Evolutionary conservation across 2,888 invertebrate genomes (phyloP), one percentile per base, ranked within the genome.

Genomic region (Biston stratarius): DNA sequence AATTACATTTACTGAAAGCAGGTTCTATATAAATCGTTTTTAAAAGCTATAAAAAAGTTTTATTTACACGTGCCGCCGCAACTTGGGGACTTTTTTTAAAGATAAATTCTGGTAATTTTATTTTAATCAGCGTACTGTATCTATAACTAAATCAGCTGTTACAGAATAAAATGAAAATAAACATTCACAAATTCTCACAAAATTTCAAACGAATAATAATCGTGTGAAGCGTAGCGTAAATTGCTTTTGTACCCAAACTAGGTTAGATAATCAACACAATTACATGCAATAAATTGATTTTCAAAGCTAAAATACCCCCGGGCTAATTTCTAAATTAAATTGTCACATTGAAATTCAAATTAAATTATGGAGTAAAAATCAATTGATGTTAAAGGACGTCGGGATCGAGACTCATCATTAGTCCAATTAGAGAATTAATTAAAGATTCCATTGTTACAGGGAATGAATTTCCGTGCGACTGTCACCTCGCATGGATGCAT

Each of bases 381-480:
- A 82, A 84, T 82, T 78, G 78, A 69, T 70, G 71, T 68, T 61
- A 74, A 74, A 69, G 77, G 71, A 70, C 72, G 61, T 55, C 55
- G 60, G 65, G 72, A 73, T 76, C 72, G 72, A 64, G 76, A 71
- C 70, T 77, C 67, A 71, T 79, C 70, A 81, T 81, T 83, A 78
- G 75, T 80, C 71, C 75, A 85, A 85, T 85, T 81, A 83, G 72
- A 59, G 64, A 74, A 79, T 82, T 84, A 84, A 84, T 84, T 80
- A 82, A 83, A 71, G 66, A 71, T 70, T 79, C 77, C 70, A 84
- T 92, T 90, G 88, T 95, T 95, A 61, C 96, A 97, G 97, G 96
- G 80, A 98, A 97, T 92, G 96, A 96, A 81, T 96, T 97, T 89
- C 94, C 96, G 83, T 98, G 97, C 92, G 97, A 97, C 91, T 97